Evolutionary conservation across 2,113 vertebrate species (phyloP), one percentile per base, ranked within the genome.

Genomic region (Myotis lucifugus): DNA sequence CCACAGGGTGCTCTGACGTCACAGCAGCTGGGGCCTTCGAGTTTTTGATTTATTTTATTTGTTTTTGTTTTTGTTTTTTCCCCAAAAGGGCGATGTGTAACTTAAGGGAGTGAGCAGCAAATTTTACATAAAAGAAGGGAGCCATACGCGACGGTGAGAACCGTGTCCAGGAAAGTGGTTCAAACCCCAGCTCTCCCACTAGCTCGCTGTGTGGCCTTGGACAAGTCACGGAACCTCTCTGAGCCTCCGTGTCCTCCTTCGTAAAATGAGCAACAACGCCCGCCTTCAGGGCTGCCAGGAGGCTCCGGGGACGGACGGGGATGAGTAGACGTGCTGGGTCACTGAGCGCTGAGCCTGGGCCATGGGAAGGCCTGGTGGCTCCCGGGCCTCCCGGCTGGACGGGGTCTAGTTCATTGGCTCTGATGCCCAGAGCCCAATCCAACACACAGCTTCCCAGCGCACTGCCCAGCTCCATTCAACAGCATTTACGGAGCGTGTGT

Each of bases 241-340:
- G 78, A 72, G 67, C 73, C 59, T 21, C 9, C 0, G 4, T 13
- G 61, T 50, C 54, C 23, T 59, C 69, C 46, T 19, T 0, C 5
- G 61, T 18, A 32, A 64, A 70, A 34, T 0, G 12, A 56, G n/a
- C 21, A 2, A 9, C 37, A 27, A n/a, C 0, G 1, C 73, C 56
- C 7, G 11, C 17, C 15, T n/a, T 0, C 74, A 61, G 76, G 17
- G 9, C 7, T 2, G 0, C 48, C 40, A 4, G 0, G 14, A 29
- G 23, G 34, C 2, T 5, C 32, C 13, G 0, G 5, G 32, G 69
- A 7, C 3, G 2, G 12, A 32, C 5, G 0, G 34, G 25, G 67
- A 2, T 1, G 8, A 5, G 0, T 5, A 0, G 8, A 27, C 7
- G 0, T 3, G 18, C 3, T 0, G 32, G 32, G 15, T 18, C n/a